Evolutionary conservation across 2,113 vertebrate species (phyloP), one percentile per base, ranked within the genome.

Genomic region (Onychostruthus taczanowskii): DNA sequence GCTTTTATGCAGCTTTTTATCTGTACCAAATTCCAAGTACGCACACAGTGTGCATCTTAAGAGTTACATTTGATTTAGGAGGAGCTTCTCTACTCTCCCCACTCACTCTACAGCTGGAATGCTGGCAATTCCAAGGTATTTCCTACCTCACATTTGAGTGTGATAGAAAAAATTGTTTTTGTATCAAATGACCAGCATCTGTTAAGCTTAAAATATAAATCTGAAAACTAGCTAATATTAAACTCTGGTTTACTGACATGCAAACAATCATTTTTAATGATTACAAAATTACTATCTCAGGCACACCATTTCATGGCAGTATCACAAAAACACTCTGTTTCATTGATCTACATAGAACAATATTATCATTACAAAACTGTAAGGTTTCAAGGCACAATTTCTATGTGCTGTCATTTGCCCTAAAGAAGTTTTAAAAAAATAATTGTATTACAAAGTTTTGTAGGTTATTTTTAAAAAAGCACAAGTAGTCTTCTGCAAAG

Each of bases 311-410:
- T 85, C 7, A 64, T 26, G 26, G 35, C 12, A 49, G 1, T 35
- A 75, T 21, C 20, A 67, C 23, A 43, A 77, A 80, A 81, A n/a
- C 5, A 50, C 14, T 24, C 33, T 20, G 7, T 79, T 95, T 62
- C 10, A 47, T 22, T 75, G 52, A 39, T 89, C 14, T 30, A 50
- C 19, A 62, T 19, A 66, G 13, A 59, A 33, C 20, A 83, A 3
- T n/a, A 78, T 33, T 59, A 14, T 24, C 24, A 61, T 27, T 61
- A 61, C 58, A 37, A 27, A 61, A 89, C 35, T 30, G 6, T 22
- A 75, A 55, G 15, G 70, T 87, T 91, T 87, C 53, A 93, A 91
- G 70, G 53, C 64, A 79, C 39, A 41, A 53, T 58, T 84, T 68
- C 41, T 73, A 44, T 18, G 27, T 47, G 55, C 33, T 37, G 23